A percentile compares a stretch with the other conserved stretches of the same genome.
Evolutionary conservation across 2,888 invertebrate genomes (phyloP).

Genomic region (Drosophila birchii): DNA sequence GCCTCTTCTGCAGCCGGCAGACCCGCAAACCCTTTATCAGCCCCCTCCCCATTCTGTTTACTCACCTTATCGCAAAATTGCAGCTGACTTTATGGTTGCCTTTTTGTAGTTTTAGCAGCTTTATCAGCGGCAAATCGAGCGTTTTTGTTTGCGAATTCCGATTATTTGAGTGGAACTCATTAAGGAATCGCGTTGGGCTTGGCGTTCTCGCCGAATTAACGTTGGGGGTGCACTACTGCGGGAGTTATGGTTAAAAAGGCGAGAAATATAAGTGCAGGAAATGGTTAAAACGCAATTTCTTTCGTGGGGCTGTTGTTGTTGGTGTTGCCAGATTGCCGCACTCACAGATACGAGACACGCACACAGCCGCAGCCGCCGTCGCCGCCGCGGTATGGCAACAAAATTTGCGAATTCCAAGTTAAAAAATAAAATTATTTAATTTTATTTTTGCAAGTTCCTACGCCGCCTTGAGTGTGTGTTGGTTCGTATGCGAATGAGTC

Average conservation of each 20-base stretch:
- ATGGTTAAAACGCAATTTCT: constrained; percentile 73
- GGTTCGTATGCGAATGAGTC: constrained; percentile 53
- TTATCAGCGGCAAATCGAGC: constrained; percentile 60
- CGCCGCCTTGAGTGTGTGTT: constrained; percentile 19
- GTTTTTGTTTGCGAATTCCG: constrained; percentile 38
- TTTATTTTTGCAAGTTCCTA: constrained; percentile 55
- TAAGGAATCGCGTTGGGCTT: constrained; percentile 31
- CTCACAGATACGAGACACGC: constrained; percentile 14
- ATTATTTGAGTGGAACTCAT: constrained; percentile 46
- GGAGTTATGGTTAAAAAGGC: constrained; percentile 9
- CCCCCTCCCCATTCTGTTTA: constrained; percentile 19
- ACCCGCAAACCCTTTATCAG: constrained; percentile 3
- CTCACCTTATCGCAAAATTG: constrained; percentile 75
- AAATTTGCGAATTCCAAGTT: constrained; percentile 63
- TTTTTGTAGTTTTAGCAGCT: constrained; percentile 47
- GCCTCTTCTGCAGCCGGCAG: constrained; percentile 27
- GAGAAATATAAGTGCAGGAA: constrained; percentile 53
- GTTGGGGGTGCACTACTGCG: constrained; percentile 17
- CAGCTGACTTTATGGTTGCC: constrained; percentile 64
- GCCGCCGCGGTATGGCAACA: constrained; percentile 45
- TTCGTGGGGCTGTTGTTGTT: constrained; percentile 68
- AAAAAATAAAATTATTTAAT: constrained; percentile 13
- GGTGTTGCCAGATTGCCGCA: constrained; percentile 74
- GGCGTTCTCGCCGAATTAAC: constrained; percentile 20
- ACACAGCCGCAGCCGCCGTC: constrained; percentile 9